These are phyloP conservation scores for Poeciliopsis turneri DNA, from an alignment of 2,797 vertebrate species.

Conservation along the genomic window DNA sequence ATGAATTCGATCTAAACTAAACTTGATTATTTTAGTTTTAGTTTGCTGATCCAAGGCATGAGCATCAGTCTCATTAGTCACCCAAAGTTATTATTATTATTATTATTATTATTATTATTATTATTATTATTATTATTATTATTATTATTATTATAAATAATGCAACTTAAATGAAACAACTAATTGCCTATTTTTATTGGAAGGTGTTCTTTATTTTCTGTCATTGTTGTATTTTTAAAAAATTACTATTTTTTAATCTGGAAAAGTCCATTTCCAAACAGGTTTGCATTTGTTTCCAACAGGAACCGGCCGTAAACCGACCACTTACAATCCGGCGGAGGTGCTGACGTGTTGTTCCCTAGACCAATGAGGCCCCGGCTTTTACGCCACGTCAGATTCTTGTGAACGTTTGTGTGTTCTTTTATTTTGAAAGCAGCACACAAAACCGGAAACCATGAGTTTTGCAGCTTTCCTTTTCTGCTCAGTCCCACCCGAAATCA, in stretches of 20 bases:
- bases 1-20: background rate
- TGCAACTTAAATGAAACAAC: background rate
- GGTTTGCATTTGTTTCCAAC: background rate
- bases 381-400: background rate
- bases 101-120: too few species aligned
- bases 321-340: background rate
- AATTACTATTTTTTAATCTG: background rate
- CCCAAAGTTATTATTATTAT: background rate
- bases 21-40: too few species aligned
- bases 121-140: too few species aligned
- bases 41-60: background rate
- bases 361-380: background rate
- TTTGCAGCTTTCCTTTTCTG: background rate
- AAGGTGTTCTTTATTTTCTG: background rate
- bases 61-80: background rate
- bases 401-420: background rate
- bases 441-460: constrained; percentile 40
- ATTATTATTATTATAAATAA: background rate
- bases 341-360: background rate
- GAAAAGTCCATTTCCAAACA: background rate
- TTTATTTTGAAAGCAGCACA: constrained; percentile 56
- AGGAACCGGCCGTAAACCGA: background rate
- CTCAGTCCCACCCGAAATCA: background rate
- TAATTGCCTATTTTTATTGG: background rate
- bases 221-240: background rate